Evolutionary conservation across 2,113 vertebrate species (phyloP).

Genomic region (Microtus oregoni): DNA sequence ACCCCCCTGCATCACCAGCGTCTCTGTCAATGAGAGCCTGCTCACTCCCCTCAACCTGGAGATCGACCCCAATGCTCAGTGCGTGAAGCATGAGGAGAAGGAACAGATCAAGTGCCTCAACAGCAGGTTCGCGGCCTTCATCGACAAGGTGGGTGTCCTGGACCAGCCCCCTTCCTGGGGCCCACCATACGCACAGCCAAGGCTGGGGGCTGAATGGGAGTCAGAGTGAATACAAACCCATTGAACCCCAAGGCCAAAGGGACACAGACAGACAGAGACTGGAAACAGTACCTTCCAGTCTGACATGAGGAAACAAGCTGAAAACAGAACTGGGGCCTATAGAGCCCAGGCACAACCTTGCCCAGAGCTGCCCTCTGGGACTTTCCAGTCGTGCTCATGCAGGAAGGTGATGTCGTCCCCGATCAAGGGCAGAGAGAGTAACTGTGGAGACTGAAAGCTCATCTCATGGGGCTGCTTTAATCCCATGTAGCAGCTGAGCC

Average conservation of each 20-base stretch:
- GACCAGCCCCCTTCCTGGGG: background rate
- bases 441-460: background rate
- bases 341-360: background rate
- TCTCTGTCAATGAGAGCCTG: constrained; percentile 91
- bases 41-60: constrained; percentile 94
- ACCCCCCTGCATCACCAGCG: constrained; percentile 64
- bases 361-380: background rate
- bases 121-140: constrained; percentile 90
- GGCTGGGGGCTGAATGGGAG: background rate
- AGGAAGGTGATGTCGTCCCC: background rate
- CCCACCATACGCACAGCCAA: rapidly evolving
- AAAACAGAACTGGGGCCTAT: background rate
- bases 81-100: constrained; percentile 89
- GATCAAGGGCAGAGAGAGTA: background rate
- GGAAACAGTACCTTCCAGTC: background rate
- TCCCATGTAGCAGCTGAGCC: background rate
- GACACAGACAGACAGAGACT: background rate
- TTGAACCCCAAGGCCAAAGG: background rate
- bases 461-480: background rate
- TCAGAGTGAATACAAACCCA: background rate
- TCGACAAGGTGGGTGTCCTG: constrained; percentile 88
- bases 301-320: background rate
- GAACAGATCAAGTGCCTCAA: constrained; percentile 91
- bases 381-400: background rate
- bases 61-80: constrained; percentile 90